Conservation (phyloP, 2,888 invertebrate species). For the Chydorus sphaericus region DNA sequence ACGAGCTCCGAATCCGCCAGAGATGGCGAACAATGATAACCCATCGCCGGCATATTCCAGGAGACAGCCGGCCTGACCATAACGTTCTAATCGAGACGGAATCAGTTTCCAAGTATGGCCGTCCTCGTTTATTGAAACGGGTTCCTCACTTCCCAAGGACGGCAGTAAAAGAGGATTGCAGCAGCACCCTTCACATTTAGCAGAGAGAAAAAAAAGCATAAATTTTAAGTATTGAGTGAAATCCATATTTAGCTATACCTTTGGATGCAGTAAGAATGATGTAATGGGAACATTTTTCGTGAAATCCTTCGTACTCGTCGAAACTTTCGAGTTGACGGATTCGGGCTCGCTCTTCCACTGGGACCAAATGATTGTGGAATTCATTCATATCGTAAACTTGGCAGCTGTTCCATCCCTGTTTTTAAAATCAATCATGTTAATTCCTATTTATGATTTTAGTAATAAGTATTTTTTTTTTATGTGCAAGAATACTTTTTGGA, state of each 20-base stretch:
- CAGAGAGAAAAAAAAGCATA: no score
- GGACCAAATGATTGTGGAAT: conserved; percentile 25
- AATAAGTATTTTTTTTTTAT: background rate
- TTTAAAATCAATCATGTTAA: background rate
- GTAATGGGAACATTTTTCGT: conserved; percentile 35
- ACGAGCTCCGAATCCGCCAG: background rate
- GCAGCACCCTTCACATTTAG: no score
- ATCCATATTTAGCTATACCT: conserved; percentile 15
- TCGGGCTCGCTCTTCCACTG: conserved; percentile 24
- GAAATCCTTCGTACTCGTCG: conserved; percentile 37
- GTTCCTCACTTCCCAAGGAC: no score
- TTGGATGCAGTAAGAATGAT: conserved; percentile 28
- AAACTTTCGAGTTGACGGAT: conserved; percentile 31
- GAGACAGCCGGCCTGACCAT: background rate
- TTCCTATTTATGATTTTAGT: background rate
- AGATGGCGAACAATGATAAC: no score
- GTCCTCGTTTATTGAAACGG: no score
- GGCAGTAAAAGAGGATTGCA: no score
- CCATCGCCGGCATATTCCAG: no score
- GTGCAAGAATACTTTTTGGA: conserved; percentile 23
- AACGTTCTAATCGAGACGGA: background rate
- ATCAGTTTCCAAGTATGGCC: background rate
- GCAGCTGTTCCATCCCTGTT: conserved; percentile 9
- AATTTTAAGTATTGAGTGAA: no score
- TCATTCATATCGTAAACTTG: conserved; percentile 18